Conservation (phyloP, 2,113 vertebrate species). For the Promerops cafer region DNA sequence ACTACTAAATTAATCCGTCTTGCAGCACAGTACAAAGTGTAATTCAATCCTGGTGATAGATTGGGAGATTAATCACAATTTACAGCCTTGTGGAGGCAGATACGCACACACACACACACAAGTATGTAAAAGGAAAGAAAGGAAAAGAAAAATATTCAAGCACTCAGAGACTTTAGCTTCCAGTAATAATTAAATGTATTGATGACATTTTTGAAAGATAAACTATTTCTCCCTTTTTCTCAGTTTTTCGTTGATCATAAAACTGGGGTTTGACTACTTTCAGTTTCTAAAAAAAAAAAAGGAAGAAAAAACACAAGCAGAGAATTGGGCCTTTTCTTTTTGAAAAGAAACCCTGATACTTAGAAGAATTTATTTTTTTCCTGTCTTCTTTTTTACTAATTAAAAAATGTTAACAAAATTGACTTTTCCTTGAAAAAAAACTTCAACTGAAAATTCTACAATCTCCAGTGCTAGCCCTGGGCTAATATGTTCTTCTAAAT, state of each 20-base stretch:
- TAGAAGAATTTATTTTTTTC: neutral
- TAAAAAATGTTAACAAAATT: neutral
- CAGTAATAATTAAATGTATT: neutral
- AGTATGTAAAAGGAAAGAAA: neutral
- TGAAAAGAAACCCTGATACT: neutral
- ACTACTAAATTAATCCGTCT: conserved; percentile 26
- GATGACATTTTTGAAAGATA: conserved; percentile 5
- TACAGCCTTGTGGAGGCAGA: conserved; percentile 26
- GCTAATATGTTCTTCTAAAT: neutral
- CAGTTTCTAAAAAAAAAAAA: neutral
- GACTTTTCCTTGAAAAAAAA: neutral
- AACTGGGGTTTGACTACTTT: neutral
- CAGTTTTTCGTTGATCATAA: neutral
- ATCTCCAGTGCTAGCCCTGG: neutral
- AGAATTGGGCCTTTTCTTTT: neutral
- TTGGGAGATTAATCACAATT: conserved; percentile 35
- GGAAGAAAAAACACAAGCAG: neutral
- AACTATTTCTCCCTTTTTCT: neutral
- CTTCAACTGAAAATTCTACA: neutral
- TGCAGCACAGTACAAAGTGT: neutral
- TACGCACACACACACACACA: neutral
- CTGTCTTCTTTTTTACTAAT: neutral
- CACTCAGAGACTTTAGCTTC: neutral
- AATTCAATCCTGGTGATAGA: conserved; percentile 35
- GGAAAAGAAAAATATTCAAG: neutral